Evolutionary conservation across 1,140 invertebrate species (phyloP).

Genomic region (Drosophila santomea): DNA sequence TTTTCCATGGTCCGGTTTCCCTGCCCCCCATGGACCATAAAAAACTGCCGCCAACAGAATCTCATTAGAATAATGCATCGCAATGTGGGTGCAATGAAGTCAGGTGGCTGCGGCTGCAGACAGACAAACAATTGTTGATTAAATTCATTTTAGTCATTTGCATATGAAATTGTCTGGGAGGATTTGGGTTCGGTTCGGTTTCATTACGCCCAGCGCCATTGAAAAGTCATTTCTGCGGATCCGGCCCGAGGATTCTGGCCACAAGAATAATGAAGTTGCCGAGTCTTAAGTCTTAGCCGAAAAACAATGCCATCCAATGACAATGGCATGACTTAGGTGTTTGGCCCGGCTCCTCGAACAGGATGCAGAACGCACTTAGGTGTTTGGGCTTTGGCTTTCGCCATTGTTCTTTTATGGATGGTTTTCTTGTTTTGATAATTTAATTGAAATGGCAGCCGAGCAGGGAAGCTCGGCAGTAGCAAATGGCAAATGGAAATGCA

Average conservation of each 20-base stretch:
- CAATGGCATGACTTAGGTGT: slow-evolving; percentile 70
- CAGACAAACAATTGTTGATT: slow-evolving; percentile 77
- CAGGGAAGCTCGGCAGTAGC: slow-evolving; percentile 30
- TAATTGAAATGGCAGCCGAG: slow-evolving; percentile 71
- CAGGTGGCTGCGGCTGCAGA: slow-evolving; percentile 9
- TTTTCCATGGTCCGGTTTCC: slow-evolving; percentile 24
- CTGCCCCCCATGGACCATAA: slow-evolving; percentile 32
- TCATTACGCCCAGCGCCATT: slow-evolving; percentile 73
- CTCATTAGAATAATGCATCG: slow-evolving; percentile 81
- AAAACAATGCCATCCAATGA: slow-evolving; percentile 63
- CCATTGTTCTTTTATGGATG: slow-evolving; percentile 47
- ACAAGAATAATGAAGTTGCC: slow-evolving; percentile 76
- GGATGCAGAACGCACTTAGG: slow-evolving; percentile 70
- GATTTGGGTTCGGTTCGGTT: slow-evolving; percentile 33
- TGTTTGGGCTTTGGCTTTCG: slow-evolving; percentile 43
- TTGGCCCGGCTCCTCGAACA: slow-evolving; percentile 9
- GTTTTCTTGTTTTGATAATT: slow-evolving; percentile 77
- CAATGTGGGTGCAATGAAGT: slow-evolving; percentile 35
- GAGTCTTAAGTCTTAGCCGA: slow-evolving; percentile 73
- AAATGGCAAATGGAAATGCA: slow-evolving; percentile 52
- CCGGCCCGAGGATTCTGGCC: slow-evolving; percentile 48
- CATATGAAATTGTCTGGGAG: slow-evolving; percentile 75
- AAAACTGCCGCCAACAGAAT: slow-evolving; percentile 71
- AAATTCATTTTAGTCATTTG: slow-evolving; percentile 81
- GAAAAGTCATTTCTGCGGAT: slow-evolving; percentile 73